Evolutionary conservation across 2,888 invertebrate species (phyloP).

Genomic region (Drosophila phalerata): DNA sequence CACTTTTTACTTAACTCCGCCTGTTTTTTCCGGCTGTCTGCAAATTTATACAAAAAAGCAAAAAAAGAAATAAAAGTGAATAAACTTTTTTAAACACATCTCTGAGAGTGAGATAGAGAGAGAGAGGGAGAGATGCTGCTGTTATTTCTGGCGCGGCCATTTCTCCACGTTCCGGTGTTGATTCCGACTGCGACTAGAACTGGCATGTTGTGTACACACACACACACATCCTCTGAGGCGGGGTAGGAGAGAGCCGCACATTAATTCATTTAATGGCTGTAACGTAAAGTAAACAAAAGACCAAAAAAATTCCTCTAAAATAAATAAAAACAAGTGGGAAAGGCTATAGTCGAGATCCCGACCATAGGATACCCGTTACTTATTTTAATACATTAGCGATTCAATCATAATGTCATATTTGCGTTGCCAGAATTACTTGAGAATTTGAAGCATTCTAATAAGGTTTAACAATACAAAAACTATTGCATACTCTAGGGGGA

Average conservation of each 20-base stretch:
- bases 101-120: background rate
- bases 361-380: too few relatives aligned
- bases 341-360: too few relatives aligned
- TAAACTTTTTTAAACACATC: conserved; percentile 45
- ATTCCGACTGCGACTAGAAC: conserved; percentile 21
- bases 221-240: conserved; percentile 7
- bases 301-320: conserved; percentile 38
- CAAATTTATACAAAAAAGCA: conserved; percentile 57
- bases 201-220: conserved; percentile 12
- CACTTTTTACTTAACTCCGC: conserved; percentile 31
- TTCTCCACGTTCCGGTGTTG: conserved; percentile 37
- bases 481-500: too few relatives aligned
- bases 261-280: conserved; percentile 74
- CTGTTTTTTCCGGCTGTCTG: conserved; percentile 53
- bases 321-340: too few relatives aligned
- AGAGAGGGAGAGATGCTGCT: conserved; percentile 15
- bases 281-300: conserved; percentile 47
- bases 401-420: too few relatives aligned
- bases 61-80: conserved; percentile 25
- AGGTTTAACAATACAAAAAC: too few relatives aligned
- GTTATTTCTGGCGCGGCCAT: conserved; percentile 27
- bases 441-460: too few relatives aligned
- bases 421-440: too few relatives aligned
- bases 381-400: too few relatives aligned
- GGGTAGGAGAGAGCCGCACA: conserved; percentile 33